Evolutionary conservation across 92 coral and sea anemone species (phyloP).

Genomic region (Siderastrea radians): DNA sequence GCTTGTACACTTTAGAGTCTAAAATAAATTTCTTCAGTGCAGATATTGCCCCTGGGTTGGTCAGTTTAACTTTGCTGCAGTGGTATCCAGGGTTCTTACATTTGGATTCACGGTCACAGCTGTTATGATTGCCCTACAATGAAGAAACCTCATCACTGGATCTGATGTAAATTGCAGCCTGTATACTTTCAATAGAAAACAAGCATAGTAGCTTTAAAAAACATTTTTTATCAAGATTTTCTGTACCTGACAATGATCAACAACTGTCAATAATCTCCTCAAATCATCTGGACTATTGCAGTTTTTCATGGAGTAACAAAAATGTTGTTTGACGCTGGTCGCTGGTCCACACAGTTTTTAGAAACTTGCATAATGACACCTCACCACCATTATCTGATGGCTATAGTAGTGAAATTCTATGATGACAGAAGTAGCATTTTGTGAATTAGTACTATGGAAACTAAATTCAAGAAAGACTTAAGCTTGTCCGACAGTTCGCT

Average conservation of each 20-base stretch:
- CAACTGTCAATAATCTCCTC: slow-evolving; percentile 5
- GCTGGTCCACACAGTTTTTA: background rate
- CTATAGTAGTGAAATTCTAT: background rate
- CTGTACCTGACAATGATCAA: slow-evolving; percentile 41
- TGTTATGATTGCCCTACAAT: slow-evolving; percentile 30
- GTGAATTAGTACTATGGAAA: background rate
- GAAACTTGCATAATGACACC: too few relatives aligned
- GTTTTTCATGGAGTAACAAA: slow-evolving; percentile 48
- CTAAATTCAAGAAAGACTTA: background rate
- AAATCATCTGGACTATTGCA: slow-evolving; percentile 31
- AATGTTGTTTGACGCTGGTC: slow-evolving; percentile 38
- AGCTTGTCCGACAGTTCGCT: slow-evolving; percentile 3
- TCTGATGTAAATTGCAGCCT: background rate
- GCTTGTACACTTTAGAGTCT: slow-evolving; percentile 24
- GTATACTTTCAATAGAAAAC: background rate
- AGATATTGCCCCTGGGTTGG: slow-evolving; percentile 19
- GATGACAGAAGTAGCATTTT: background rate
- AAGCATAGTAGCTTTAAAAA: too few relatives aligned
- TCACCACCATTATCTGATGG: too few relatives aligned
- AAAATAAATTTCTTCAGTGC: slow-evolving; percentile 7
- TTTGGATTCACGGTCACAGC: slow-evolving; percentile 35
- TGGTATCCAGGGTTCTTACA: slow-evolving; percentile 29
- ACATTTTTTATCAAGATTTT: background rate
- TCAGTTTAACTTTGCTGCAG: slow-evolving; percentile 6
- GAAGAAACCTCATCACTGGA: too few relatives aligned